Evolutionary conservation across 2,113 vertebrate genomes (phyloP), one percentile per base, ranked within the genome.

Genomic region (Baryphthengus martii): DNA sequence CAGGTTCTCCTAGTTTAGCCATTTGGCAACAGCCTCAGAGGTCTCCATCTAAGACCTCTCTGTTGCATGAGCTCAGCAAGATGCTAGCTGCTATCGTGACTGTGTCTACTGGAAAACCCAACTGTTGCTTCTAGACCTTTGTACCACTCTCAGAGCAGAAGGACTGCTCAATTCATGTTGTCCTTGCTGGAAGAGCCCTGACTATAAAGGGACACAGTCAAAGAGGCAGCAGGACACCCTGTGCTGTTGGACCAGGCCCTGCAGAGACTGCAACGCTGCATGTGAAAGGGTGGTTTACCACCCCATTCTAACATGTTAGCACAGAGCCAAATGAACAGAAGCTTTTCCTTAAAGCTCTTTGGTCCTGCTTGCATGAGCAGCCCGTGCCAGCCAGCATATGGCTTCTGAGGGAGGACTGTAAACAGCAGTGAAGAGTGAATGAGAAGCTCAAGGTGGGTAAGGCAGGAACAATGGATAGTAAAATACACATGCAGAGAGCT

Each of bases 231-330:
- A 0, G 15, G n/a, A 31, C 6, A n/a, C 11, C 2, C 16, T 6
- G n/a, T 21, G n/a, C 83, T 50, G 25, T 33, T 37, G 37, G 45
- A 56, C 13, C 19, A 29, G 45, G n/a, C 42, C 28, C 47, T 45
- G 39, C 11, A 31, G 71, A 42, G 39, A 6, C 8, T 12, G 42
- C 3, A 9, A 17, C 25, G 3, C 53, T 50, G 66, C 35, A 3
- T 9, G 40, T 23, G 35, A 31, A 59, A 39, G 50, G 21, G 6
- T 11, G 29, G 11, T 6, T 76, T 58, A 37, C 66, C 40, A 20
- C 28, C 25, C 29, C 9, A 0, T n/a, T 85, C 23, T 73, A 18
- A 16, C 49, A 29, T 0, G 3, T 61, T 17, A n/a, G 6, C 3
- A 1, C 1, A 9, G n/a, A 85, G 37, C n/a, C 23, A 82, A 87